phyloP scores from a whole-genome alignment of 1,140 invertebrate species.

The Carcinoscorpius rotundicauda region DNA sequence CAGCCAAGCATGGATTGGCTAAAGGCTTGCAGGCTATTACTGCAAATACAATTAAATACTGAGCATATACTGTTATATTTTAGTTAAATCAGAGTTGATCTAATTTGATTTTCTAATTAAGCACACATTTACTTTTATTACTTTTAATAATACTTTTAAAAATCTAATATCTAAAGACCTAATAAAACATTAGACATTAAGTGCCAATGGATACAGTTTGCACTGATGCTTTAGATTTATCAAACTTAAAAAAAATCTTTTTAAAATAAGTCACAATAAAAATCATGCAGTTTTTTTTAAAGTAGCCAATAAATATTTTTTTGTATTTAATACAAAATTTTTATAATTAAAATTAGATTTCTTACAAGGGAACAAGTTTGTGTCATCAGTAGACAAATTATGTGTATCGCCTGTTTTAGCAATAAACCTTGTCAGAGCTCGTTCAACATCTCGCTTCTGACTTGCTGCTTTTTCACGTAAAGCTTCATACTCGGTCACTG shows the following conservation, averaged over 20 bases:
- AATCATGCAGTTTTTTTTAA: too few species aligned
- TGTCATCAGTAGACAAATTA: slow-evolving; percentile 76
- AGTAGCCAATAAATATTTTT: too few species aligned
- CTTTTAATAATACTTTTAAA: slow-evolving; percentile 1
- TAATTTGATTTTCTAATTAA: too few species aligned
- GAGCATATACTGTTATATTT: slow-evolving; percentile 4
- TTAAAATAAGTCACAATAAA: too few species aligned
- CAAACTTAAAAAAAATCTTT: too few species aligned
- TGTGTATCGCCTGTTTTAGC: slow-evolving; percentile 88
- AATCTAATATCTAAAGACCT: too few species aligned
- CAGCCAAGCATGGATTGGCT: slow-evolving; percentile 69
- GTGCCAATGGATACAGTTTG: too few species aligned
- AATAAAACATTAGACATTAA: too few species aligned
- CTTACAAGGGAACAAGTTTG: slow-evolving; percentile 73
- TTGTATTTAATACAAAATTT: too few species aligned
- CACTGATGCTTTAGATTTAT: too few species aligned
- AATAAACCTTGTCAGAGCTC: slow-evolving; percentile 82
- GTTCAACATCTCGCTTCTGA: slow-evolving; percentile 87
- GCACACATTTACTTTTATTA: background rate
- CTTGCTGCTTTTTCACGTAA: slow-evolving; percentile 77
- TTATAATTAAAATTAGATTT: slow-evolving; percentile 9
- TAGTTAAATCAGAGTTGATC: too few species aligned
- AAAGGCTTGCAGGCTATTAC: slow-evolving; percentile 76
- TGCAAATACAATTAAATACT: slow-evolving; percentile 38
- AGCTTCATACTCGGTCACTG: slow-evolving; percentile 91